phyloP scores from a whole-genome alignment of 2,797 vertebrate genomes.

The Cynopterus sphinx region DNA sequence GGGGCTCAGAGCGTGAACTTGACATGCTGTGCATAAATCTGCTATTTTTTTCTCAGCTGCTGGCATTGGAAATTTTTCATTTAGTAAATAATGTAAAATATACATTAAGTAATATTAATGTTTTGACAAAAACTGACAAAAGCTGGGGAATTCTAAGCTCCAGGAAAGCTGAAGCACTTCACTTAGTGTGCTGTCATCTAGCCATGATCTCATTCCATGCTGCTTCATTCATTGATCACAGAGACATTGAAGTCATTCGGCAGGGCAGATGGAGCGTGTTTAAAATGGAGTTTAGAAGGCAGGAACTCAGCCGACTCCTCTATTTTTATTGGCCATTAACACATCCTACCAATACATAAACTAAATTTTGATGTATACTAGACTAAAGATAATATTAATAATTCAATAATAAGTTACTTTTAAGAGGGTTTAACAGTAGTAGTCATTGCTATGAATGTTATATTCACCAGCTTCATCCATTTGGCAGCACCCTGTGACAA shows the following conservation, averaged over 20 bases:
- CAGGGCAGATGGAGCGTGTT: not conserved
- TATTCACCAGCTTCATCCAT: not conserved
- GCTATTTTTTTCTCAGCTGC: not conserved
- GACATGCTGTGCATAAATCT: not conserved
- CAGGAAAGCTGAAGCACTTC: not conserved
- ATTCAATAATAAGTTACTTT: slow-evolving; percentile 38
- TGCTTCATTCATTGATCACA: not conserved
- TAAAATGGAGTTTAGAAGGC: not conserved
- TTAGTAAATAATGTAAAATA: slow-evolving; percentile 58
- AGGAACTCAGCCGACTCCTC: not conserved
- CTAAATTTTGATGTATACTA: slow-evolving; percentile 33
- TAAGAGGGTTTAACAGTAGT: not conserved
- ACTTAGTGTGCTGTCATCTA: not conserved
- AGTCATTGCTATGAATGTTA: not conserved
- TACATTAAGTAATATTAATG: slow-evolving; percentile 28
- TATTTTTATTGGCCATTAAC: not conserved
- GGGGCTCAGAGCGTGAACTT: not conserved
- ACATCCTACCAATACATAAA: not conserved
- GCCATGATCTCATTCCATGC: not conserved
- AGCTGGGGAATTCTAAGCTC: not conserved
- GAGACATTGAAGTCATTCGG: not conserved
- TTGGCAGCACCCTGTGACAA: not conserved
- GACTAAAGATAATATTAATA: not conserved
- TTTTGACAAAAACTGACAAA: slow-evolving; percentile 38
- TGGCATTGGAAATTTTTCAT: slow-evolving; percentile 26